Conservation (phyloP, 64 coral and sea anemone species). For the Actinia tenebrosa region DNA sequence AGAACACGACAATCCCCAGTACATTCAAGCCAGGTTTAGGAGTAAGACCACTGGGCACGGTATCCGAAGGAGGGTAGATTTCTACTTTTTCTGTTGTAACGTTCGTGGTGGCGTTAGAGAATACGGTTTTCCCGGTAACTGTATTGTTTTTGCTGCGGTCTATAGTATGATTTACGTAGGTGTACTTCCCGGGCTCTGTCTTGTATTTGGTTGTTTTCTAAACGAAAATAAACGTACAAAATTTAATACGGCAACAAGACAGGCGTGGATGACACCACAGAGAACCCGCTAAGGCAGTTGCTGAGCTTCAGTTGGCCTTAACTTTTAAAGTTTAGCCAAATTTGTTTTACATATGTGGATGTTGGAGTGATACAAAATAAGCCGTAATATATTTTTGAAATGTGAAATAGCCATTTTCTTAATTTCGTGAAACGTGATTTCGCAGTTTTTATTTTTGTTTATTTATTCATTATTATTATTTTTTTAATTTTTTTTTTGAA, state of each 20-base stretch:
- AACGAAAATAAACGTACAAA: background rate
- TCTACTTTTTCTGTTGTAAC: slow-evolving; percentile 31
- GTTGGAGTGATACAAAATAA: no score
- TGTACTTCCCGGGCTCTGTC: slow-evolving; percentile 21
- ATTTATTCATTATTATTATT: no score
- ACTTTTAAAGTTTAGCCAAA: no score
- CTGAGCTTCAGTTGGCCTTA: no score
- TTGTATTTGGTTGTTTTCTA: slow-evolving; percentile 78
- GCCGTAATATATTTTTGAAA: no score
- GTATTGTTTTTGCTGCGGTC: slow-evolving; percentile 4
- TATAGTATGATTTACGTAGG: slow-evolving; percentile 37
- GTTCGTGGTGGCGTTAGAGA: slow-evolving; percentile 49
- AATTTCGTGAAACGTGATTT: no score
- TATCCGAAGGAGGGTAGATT: slow-evolving; percentile 35
- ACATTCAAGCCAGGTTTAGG: slow-evolving; percentile 62
- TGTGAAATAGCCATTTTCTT: no score
- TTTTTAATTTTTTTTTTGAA: no score
- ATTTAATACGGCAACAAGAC: background rate
- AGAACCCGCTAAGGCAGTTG: no score
- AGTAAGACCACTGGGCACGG: slow-evolving; percentile 40
- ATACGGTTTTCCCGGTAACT: background rate
- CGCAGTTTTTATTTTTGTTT: no score
- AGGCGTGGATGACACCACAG: no score
- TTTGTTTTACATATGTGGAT: no score
- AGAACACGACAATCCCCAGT: slow-evolving; percentile 78